Evolutionary conservation across 2,113 vertebrate genomes (phyloP).

Genomic region (Potamarius usumacintae): DNA sequence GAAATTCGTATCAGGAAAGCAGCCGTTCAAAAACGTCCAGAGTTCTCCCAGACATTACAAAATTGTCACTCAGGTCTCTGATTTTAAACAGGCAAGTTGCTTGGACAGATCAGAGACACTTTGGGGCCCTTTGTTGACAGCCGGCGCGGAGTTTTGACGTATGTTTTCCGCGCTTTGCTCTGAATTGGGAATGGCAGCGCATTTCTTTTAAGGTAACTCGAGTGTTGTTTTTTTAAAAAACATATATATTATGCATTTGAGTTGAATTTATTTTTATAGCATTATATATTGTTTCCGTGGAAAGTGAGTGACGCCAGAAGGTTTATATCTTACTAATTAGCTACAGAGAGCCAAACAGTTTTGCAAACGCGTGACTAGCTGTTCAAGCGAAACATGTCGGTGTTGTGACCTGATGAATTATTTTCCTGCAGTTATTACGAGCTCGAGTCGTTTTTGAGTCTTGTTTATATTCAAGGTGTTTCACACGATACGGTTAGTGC

Average conservation of each 20-base stretch:
- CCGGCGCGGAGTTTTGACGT: conserved; percentile 26
- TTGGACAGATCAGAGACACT: background rate
- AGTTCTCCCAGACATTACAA: background rate
- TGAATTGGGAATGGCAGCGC: conserved; percentile 25
- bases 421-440: background rate
- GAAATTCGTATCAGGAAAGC: background rate
- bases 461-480: background rate
- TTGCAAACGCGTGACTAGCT: background rate
- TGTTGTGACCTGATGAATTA: background rate
- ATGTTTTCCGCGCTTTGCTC: conserved; percentile 39
- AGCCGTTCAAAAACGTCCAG: background rate
- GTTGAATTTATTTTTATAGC: background rate
- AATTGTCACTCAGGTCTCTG: background rate
- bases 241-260: background rate
- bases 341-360: background rate
- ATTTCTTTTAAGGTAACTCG: conserved; percentile 8
- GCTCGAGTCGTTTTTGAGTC: background rate
- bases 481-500: background rate
- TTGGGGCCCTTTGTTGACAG: conserved; percentile 20
- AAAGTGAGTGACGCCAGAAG: background rate
- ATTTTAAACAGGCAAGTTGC: background rate
- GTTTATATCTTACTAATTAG: background rate
- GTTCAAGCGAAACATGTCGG: background rate
- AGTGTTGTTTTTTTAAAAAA: background rate
- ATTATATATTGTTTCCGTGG: background rate